Evolutionary conservation across 2,113 vertebrate species (phyloP), one percentile per base, ranked within the genome.

Genomic region (Tachycineta bicolor): DNA sequence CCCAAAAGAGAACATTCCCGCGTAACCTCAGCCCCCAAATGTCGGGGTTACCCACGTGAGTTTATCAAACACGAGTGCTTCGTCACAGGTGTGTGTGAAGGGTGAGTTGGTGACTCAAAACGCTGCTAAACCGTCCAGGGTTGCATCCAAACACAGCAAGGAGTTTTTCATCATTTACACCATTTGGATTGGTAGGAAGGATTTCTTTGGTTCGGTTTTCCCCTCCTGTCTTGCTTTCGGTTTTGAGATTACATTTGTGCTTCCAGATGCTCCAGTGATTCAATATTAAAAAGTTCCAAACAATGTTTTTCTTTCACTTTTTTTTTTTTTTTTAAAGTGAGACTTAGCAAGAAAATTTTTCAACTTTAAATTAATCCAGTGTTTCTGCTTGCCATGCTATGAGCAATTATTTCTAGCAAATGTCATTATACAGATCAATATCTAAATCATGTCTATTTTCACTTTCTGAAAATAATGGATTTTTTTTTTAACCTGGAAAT

Each of bases 61-160:
- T 14, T 18, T 8, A 0, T 10, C 37, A 43, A 74, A 21, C 7
- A 0, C 0, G 2, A 9, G 13, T 3, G 63, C 22, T 68, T 43
- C 16, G 3, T 22, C 55, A 9, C 6, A 8, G 5, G 9, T 28
- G 34, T 33, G 34, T n/a, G 29, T 18, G 21, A 62, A 43, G 28
- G 44, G 10, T n/a, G 39, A 14, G 31, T 2, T 31, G 53, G 12
- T 49, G 41, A 56, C 58, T 33, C 26, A 12, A 44, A 76, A 8
- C 5, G 2, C 31, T 31, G 8, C 28, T 60, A 10, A 11, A 12
- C 18, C 20, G 3, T 13, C 19, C 3, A 0, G 7, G 12, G 15
- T 11, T 83, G 46, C 1, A 4, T 75, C 58, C 62, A 47, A 75
- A 78, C 41, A 20, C 6, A 2, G 25, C 17, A 46, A 24, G 28